phyloP scores from a whole-genome alignment of 2,888 invertebrate species.

The Drosophila demipolita region DNA sequence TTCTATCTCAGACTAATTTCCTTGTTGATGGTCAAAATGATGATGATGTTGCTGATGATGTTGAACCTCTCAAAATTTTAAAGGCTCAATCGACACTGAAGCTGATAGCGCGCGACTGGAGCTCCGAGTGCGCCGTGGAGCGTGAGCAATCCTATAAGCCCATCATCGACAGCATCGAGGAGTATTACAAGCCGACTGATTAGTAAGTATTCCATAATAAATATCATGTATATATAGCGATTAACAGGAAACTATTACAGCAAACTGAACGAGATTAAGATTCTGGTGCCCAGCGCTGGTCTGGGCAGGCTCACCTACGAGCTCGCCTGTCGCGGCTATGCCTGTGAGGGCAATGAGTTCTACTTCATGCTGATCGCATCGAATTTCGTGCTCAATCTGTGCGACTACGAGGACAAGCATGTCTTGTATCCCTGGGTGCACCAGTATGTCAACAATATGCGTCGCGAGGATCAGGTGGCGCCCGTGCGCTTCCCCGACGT shows the following conservation, averaged over 20 bases:
- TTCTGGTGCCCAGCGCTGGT: constrained; percentile 98
- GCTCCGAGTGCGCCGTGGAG: constrained; percentile 92
- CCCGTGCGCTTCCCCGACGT: constrained; percentile 95
- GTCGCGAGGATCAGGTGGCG: constrained; percentile 92
- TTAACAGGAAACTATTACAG: constrained; percentile 47
- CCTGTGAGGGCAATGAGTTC: constrained; percentile 99
- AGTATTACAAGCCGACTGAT: constrained; percentile 89
- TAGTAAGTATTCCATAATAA: constrained; percentile 84
- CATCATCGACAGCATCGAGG: constrained; percentile 93
- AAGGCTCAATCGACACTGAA: constrained; percentile 97
- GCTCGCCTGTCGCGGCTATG: constrained; percentile 94
- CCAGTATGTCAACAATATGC: constrained; percentile 95
- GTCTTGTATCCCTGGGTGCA: constrained; percentile 97
- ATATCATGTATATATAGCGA: background rate
- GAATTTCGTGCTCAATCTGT: constrained; percentile 96
- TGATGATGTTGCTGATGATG: constrained; percentile 75
- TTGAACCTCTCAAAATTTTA: constrained; percentile 85
- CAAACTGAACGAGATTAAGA: constrained; percentile 86
- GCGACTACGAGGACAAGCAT: constrained; percentile 88
- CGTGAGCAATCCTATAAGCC: constrained; percentile 95
- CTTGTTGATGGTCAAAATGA: constrained; percentile 58
- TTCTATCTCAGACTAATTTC: constrained; percentile 52
- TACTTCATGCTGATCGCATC: constrained; percentile 98
- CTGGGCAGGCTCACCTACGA: constrained; percentile 97
- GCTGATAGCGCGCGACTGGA: constrained; percentile 99